Percentiles rank a stretch among this genome's conserved stretches.
Evolutionary conservation across 2,113 vertebrate genomes (phyloP).

Genomic region (Stigmatopora nigra): DNA sequence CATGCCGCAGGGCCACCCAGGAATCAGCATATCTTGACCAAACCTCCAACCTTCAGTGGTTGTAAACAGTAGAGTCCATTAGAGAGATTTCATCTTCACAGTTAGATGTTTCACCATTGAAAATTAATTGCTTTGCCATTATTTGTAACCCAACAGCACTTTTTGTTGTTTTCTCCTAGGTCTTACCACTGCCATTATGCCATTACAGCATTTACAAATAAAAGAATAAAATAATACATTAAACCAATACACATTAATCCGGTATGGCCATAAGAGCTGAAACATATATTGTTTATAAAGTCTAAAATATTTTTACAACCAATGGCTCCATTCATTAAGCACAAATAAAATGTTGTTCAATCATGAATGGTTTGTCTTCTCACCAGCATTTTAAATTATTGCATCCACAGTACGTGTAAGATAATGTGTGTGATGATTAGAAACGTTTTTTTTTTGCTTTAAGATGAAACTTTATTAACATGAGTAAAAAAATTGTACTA

Average conservation of each 20-base stretch:
- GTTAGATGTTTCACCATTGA: not conserved
- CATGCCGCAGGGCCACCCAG: slow-evolving; percentile 6
- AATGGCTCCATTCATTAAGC: no score
- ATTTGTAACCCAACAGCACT: not conserved
- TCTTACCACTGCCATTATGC: not conserved
- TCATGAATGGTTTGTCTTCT: not conserved
- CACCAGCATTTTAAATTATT: not conserved
- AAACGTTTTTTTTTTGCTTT: not conserved
- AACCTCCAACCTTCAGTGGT: slow-evolving; percentile 10
- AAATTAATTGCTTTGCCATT: not conserved
- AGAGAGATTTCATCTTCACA: not conserved
- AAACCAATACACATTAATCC: not conserved
- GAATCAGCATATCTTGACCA: not conserved
- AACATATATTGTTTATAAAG: not conserved
- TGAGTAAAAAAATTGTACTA: not conserved
- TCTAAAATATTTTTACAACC: no score
- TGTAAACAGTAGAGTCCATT: slow-evolving; percentile 7
- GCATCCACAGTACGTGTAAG: not conserved
- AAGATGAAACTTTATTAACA: not conserved
- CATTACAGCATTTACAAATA: not conserved
- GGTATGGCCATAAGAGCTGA: not conserved
- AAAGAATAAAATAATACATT: not conserved
- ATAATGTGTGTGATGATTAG: not conserved
- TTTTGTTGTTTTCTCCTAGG: not conserved
- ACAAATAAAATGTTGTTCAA: not conserved